These are phyloP conservation scores for Caenorhabditis sulstoni DNA, from an alignment of 2,888 invertebrate genomes.

Conservation along the genomic window DNA sequence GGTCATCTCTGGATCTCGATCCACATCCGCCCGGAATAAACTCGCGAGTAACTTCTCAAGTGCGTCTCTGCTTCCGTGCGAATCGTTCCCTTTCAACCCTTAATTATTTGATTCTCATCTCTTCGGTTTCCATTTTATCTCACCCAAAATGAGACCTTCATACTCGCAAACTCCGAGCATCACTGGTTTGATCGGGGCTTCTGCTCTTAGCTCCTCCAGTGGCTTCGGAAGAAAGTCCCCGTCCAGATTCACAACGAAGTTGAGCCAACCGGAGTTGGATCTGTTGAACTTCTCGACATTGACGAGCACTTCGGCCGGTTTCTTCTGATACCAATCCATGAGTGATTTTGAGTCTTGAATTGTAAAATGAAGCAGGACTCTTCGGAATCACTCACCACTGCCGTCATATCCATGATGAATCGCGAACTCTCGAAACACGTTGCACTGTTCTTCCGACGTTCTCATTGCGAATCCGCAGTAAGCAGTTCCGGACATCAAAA, in stretches of 20 bases:
- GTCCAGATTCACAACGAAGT: conserved; percentile 49
- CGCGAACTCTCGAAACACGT: conserved; percentile 56
- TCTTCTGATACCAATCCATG: conserved; percentile 17
- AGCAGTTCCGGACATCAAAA: conserved; percentile 53
- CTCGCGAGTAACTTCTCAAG: too few species aligned
- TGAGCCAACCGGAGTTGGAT: background rate
- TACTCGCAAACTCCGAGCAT: conserved; percentile 62
- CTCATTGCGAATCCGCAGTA: conserved; percentile 60
- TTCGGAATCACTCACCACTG: background rate
- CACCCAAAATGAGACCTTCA: conserved; percentile 53
- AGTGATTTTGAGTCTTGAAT: conserved; percentile 7
- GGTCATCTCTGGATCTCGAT: too few species aligned
- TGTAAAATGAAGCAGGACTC: too few species aligned
- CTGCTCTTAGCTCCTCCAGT: conserved; percentile 53
- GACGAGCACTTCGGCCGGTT: conserved; percentile 5
- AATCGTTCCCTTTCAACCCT: conserved; percentile 12
- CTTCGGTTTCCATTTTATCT: background rate
- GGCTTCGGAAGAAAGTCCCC: conserved; percentile 60
- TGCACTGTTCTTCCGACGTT: conserved; percentile 29
- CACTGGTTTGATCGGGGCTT: conserved; percentile 60
- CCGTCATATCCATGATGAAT: conserved; percentile 49
- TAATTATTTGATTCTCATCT: conserved; percentile 4
- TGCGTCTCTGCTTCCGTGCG: background rate
- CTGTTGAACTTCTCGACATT: background rate
- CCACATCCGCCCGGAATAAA: too few species aligned